Percentiles rank a stretch among this genome's conserved stretches.
phyloP scores from a whole-genome alignment of 2,113 vertebrate species.

The Oncorhynchus clarkii region DNA sequence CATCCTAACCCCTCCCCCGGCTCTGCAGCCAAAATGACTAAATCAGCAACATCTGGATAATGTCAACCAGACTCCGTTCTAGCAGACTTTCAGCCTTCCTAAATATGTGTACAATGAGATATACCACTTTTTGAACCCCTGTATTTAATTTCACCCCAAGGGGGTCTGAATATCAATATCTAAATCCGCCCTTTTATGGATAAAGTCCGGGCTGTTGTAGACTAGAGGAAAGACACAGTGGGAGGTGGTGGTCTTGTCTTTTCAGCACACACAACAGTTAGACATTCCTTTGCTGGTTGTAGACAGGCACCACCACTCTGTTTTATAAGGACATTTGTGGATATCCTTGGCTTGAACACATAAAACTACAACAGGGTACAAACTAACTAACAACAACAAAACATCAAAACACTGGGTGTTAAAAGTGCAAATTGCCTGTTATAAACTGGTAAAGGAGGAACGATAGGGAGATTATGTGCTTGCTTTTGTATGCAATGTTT shows the following conservation, averaged over 20 bases:
- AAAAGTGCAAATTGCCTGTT: conserved; percentile 64
- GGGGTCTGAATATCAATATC: neutral
- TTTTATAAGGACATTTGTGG: conserved; percentile 10
- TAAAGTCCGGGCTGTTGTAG: neutral
- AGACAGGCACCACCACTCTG: conserved; percentile 27
- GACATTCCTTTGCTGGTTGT: conserved; percentile 56
- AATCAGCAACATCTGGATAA: conserved; percentile 74
- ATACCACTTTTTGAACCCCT: neutral
- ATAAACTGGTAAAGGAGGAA: conserved; percentile 23
- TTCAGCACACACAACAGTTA: conserved; percentile 50
- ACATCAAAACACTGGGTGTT: conserved; percentile 22
- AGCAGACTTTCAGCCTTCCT: neutral
- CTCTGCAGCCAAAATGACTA: conserved; percentile 36
- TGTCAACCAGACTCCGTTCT: conserved; percentile 64
- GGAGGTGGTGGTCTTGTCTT: conserved; percentile 17
- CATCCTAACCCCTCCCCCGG: conserved; percentile 33
- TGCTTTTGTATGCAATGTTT: conserved; percentile 2
- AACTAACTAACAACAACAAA: conserved; percentile 17
- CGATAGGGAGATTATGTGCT: conserved; percentile 7
- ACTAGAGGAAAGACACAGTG: conserved; percentile 28
- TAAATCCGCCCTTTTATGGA: neutral
- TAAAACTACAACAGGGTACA: conserved; percentile 19
- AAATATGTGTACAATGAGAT: neutral
- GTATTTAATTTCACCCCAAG: neutral
- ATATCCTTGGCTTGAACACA: conserved; percentile 8